Percentiles rank a stretch among this genome's conserved stretches.
phyloP scores from a whole-genome alignment of 1,140 invertebrate genomes.

The Theocolax elegans region DNA sequence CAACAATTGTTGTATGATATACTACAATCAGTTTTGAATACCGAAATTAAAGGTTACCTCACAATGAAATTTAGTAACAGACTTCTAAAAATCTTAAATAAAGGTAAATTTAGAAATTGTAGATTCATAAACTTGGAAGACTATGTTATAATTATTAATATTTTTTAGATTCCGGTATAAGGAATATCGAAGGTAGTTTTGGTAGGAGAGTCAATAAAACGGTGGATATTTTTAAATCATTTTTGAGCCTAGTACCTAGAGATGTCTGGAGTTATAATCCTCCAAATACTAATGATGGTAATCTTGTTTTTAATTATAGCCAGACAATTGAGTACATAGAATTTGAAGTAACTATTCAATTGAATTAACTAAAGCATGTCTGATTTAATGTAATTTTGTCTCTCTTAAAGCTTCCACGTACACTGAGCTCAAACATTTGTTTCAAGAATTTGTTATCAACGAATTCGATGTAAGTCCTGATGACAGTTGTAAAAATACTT shows the following conservation, averaged over 20 bases:
- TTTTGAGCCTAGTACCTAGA: background rate
- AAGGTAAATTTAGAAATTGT: background rate
- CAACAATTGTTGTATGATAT: background rate
- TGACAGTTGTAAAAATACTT: background rate
- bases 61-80: background rate
- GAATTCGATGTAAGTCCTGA: background rate
- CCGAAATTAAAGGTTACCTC: background rate
- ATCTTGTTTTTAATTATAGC: too few species aligned
- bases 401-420: too few species aligned
- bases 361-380: too few species aligned
- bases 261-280: background rate
- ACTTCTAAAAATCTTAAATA: background rate
- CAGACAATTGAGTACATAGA: too few species aligned
- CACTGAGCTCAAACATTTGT: background rate
- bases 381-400: too few species aligned
- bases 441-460: background rate
- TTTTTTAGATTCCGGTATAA: background rate
- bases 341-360: too few species aligned
- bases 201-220: background rate
- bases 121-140: too few species aligned
- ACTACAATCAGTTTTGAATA: background rate
- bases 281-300: background rate
- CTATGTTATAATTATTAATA: too few species aligned
- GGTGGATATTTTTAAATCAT: background rate
- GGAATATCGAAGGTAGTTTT: background rate